Evolutionary conservation across 1,140 invertebrate species (phyloP), one percentile per base, ranked within the genome.

Genomic region (Penaeus chinensis): DNA sequence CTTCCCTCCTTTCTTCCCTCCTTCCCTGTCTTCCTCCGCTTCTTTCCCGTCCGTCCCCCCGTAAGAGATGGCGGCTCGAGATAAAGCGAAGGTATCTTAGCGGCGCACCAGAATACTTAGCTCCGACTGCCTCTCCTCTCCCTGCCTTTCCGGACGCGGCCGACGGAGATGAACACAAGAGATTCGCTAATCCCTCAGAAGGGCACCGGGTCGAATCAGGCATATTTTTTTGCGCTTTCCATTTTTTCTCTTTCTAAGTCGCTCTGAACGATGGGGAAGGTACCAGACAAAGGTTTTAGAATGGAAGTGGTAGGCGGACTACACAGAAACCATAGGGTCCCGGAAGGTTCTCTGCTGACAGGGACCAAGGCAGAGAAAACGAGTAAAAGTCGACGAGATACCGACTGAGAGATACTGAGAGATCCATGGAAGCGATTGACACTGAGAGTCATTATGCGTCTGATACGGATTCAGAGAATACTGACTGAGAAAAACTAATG

Each of bases 151-250:
- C 18, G 19, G 63, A 69, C 65, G 4, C 47, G 19, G 27, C 61
- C 24, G 32, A 19, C 24, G 18, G 10, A 82, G 81, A 82, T 82
- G 81, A 47, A 82, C 27, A 69, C 81, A 62, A 18, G 27, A 42
- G 81, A 82, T 82, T 82, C 42, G 63, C 81, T 82, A 82, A 82
- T 82, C 63, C 81, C 71, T 74, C 71, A 27, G 19, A 74, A 74
- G 42, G 13, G 27, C 42, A 7, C n/a, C 18, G 71, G 42, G 27
- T 32, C 71, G n/a, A 24, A 74, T 54, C 54, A 54, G 54, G 11
- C 54, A 54, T 54, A 54, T 77, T 77, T 47, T 77, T 77, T 32
- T 32, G 47, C 47, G 32, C 74, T 32, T 77, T 32, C 20, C 47
- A 77, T 77, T 32, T 11, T 32, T 18, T 32, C 16, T 32, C 11